A percentile compares a stretch with the other conserved stretches of the same genome.
Evolutionary conservation across 2,888 invertebrate species (phyloP).

Genomic region (Phania funesta): DNA sequence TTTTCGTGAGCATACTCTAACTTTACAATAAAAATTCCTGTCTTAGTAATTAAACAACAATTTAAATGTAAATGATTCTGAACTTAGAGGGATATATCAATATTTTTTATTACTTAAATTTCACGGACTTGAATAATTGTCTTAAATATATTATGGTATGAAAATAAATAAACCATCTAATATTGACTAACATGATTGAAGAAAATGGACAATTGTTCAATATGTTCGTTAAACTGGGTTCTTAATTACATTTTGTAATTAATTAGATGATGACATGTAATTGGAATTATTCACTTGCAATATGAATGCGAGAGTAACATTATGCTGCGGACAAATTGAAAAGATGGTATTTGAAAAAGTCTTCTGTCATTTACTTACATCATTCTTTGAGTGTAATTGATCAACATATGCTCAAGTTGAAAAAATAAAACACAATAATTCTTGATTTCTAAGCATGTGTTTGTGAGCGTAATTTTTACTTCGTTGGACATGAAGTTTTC

Average conservation of each 20-base stretch:
- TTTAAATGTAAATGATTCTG: slow-evolving; percentile 24
- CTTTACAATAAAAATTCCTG: background rate
- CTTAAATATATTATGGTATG: background rate
- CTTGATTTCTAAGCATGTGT: slow-evolving; percentile 1
- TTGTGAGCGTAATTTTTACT: background rate
- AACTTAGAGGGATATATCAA: background rate
- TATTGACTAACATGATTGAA: no score
- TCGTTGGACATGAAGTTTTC: background rate
- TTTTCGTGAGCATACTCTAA: no score
- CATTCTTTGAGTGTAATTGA: background rate
- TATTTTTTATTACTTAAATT: background rate
- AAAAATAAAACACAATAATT: slow-evolving; percentile 5
- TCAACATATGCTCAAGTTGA: background rate
- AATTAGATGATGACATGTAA: no score
- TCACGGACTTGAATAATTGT: background rate
- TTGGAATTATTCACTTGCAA: no score
- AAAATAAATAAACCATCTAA: no score
- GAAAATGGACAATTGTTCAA: no score
- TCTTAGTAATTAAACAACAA: slow-evolving; percentile 5
- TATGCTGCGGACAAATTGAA: no score
- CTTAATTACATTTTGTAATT: no score
- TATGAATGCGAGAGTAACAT: no score
- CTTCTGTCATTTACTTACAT: background rate
- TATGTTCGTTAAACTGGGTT: no score
- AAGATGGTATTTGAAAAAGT: no score